Base-by-base conservation (phyloP, 2,113 vertebrate genomes). In the Nibea albiflora region DNA sequence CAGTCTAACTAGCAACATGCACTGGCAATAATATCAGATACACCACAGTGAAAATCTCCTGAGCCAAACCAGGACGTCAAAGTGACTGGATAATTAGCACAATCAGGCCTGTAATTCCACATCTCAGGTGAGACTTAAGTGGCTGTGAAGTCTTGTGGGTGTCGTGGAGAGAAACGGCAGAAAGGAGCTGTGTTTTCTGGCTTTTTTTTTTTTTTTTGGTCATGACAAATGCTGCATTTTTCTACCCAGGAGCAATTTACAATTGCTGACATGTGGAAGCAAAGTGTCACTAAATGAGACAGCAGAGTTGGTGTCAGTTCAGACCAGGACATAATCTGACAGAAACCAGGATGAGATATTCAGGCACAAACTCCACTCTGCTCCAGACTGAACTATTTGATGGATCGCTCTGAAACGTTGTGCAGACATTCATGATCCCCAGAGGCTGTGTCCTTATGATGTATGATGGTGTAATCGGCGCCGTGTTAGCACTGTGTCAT, bases 1-100 rank as follows among this genome's bases (percentile, higher is more conserved):
- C n/a, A 74, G 57, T 1, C 17, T 72, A 75, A 85, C 62, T 71
- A 80, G 78, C 71, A 74, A 54, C 49, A 60, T 70, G 69, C 42
- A n/a, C 64, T 49, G 52, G n/a, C 66, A 85, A 72, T 77, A 88
- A 83, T 19, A 81, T 79, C 16, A 64, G 72, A 67, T 63, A 28
- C 49, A 70, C 44, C 47, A 68, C 42, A 54, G 0, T 71, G 58
- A 69, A 76, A 79, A 42, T 74, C 78, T 87, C 79, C 70, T 22
- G 73, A 81, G 83, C 66, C 75, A 39, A 84, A 80, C 75, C 76
- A 58, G 72, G 75, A 75, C 20, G 35, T 54, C 54, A 78, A 71
- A 88, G 78, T 65, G 58, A 76, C 78, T 80, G 72, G 42, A 71
- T 92, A 87, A 90, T 89, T 89, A 90, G 87, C 77, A 84, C 87